These are phyloP conservation scores for Cyphomyrmex costatus DNA, from an alignment of 1,140 invertebrate species.

Conservation along the genomic window DNA sequence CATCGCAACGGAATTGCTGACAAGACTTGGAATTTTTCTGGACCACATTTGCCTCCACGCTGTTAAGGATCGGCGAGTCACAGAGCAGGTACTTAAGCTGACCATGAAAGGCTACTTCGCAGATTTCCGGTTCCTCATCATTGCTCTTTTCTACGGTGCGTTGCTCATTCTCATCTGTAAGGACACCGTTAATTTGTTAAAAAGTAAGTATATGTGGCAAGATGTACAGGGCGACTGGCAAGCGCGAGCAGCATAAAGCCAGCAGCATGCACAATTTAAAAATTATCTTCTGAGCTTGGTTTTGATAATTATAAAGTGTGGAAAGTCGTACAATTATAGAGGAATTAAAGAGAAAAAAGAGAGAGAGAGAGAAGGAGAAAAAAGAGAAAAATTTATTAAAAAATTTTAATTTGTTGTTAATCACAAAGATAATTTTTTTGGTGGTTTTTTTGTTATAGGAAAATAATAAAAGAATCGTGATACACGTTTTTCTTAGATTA, in stretches of 20 bases:
- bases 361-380: not conserved
- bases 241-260: constrained; percentile 38
- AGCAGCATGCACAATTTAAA: constrained; percentile 64
- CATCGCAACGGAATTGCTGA: constrained; percentile 75
- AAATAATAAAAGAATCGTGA: not conserved
- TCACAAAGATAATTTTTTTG: not conserved
- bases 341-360: not conserved
- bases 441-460: not conserved
- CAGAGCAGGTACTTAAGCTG: constrained; percentile 72
- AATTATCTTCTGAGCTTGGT: constrained; percentile 49
- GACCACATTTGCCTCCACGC: constrained; percentile 33
- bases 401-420: not conserved
- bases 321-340: not conserved
- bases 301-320: constrained; percentile 16
- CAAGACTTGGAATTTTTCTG: constrained; percentile 58
- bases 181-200: constrained; percentile 58
- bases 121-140: constrained; percentile 68
- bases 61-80: constrained; percentile 67
- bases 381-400: not conserved
- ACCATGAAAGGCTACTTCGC: constrained; percentile 71
- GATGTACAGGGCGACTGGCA: constrained; percentile 11
- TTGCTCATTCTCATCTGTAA: constrained; percentile 70
- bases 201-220: not conserved
- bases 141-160: constrained; percentile 53
- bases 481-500: not conserved